Percentiles rank a stretch among this genome's conserved stretches.
Conservation (phyloP, 37 sponge, comb jelly and placozoan genomes). For the Mnemiopsis leidyi region DNA sequence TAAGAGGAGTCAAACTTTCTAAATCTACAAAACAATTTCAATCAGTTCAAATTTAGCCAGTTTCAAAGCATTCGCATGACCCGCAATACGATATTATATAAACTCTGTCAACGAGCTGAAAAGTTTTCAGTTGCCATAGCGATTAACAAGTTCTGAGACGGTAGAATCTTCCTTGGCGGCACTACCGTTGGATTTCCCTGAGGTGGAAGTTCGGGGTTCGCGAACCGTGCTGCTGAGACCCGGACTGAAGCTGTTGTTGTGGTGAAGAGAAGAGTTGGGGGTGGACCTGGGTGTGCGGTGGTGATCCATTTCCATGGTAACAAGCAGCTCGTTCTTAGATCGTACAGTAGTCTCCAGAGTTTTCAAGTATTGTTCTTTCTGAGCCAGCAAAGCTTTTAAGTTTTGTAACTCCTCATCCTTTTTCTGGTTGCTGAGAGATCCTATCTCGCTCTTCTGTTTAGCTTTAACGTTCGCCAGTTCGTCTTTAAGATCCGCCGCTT, state of each 20-base stretch:
- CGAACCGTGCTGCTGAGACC: constrained; percentile 18
- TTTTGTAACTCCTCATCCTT: constrained; percentile 35
- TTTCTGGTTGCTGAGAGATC: constrained; percentile 24
- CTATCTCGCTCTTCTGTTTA: constrained; percentile 64
- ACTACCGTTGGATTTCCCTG: background rate
- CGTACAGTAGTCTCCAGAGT: constrained; percentile 56
- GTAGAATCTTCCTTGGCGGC: background rate
- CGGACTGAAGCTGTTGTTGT: constrained; percentile 38
- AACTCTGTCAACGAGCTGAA: background rate
- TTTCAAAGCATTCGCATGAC: background rate
- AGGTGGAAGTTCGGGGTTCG: background rate
- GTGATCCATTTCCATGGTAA: constrained; percentile 56
- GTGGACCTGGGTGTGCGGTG: constrained; percentile 51
- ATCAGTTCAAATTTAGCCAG: background rate
- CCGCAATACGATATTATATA: background rate
- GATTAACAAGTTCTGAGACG: background rate
- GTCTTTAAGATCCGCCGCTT: background rate
- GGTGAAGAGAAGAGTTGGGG: constrained; percentile 53
- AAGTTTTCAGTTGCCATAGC: background rate
- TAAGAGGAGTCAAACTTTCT: background rate
- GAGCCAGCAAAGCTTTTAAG: constrained; percentile 40
- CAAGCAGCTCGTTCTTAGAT: constrained; percentile 59
- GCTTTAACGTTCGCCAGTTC: constrained; percentile 41
- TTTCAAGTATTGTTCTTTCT: constrained; percentile 57
- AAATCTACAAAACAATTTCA: background rate